Percentiles rank a stretch among this genome's conserved stretches.
Conservation (phyloP, 2,113 vertebrate species). For the Scortum barcoo region DNA sequence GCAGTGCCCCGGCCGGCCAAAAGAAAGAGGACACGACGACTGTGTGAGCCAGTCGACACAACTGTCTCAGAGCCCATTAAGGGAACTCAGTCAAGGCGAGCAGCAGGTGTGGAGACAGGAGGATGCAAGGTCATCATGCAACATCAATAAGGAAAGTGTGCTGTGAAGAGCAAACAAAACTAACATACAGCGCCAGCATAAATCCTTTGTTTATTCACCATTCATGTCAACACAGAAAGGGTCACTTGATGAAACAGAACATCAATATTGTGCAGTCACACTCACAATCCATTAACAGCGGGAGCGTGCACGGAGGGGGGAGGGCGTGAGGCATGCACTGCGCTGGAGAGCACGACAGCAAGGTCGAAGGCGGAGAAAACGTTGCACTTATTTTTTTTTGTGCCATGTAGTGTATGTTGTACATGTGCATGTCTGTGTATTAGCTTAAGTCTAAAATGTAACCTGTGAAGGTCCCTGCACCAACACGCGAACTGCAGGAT, state of each 20-base stretch:
- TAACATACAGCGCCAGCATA: neutral
- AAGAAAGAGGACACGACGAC: slow-evolving; percentile 22
- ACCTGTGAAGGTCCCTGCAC: neutral
- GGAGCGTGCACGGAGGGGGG: slow-evolving; percentile 29
- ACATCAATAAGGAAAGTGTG: slow-evolving; percentile 13
- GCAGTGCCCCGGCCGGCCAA: slow-evolving; percentile 19
- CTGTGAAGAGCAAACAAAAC: slow-evolving; percentile 10
- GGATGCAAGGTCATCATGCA: slow-evolving; percentile 46
- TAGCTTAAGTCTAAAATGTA: neutral
- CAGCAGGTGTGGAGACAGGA: slow-evolving; percentile 35
- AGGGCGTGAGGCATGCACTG: slow-evolving; percentile 35
- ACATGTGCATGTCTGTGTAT: neutral
- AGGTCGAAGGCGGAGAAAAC: slow-evolving; percentile 45
- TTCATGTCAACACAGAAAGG: slow-evolving; percentile 14
- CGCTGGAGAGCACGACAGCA: slow-evolving; percentile 42
- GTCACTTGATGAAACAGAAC: slow-evolving; percentile 37
- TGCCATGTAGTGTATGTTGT: neutral
- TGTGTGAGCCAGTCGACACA: slow-evolving; percentile 23
- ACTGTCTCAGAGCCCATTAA: slow-evolving; percentile 21
- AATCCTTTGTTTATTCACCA: neutral
- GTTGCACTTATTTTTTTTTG: slow-evolving; percentile 6
- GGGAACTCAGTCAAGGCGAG: slow-evolving; percentile 24
- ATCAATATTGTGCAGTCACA: slow-evolving; percentile 52
- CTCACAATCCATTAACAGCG: slow-evolving; percentile 39
- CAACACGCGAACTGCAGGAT: slow-evolving; percentile 8